Base-by-base conservation (phyloP, 2,113 vertebrate genomes). In the Tachycineta bicolor region DNA sequence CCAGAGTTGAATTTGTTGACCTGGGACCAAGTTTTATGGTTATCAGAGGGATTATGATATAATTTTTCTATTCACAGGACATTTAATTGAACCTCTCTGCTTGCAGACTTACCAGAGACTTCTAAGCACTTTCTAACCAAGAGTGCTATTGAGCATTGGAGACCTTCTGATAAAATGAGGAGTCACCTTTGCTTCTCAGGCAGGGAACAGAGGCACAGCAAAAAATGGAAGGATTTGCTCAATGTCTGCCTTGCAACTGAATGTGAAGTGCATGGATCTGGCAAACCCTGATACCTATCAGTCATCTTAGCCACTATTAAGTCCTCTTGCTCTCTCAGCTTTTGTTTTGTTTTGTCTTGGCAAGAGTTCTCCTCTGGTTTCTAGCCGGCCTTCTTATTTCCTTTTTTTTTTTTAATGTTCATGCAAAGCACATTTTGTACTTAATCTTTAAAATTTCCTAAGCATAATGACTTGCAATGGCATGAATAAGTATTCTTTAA, bases 361-460 rank as follows among this genome's bases (percentile, higher is more conserved):
- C 19, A 50, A 75, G 29, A 70, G n/a, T 19, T 24, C 11, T 81
- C 19, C 11, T 87, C 25, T 83, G 6, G 11, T 53, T 55, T 39
- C n/a, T 43, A 79, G 25, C 37, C 0, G 2, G 3, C 5, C 29
- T 34, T 74, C 34, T 50, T 55, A 2, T 77, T 67, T 46, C 41
- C 0, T 58, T 49, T 47, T 43, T 46, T 43, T 46, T 55, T 29
- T 52, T 55, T 29, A 11, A 41, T 33, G 6, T 31, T 49, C 7
- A 78, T 62, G 20, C 31, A 70, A 95, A 96, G 81, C 67, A 88
- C 20, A 14, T 49, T 90, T 96, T 95, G 58, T 82, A 55, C 59
- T 76, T 91, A 94, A 96, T 83, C 79, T 94, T 96, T 91, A 83
- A 85, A 96, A 94, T 94, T 87, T 97, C 49, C 44, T 80, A 41